These are phyloP conservation scores for Drosophila nigromelanica DNA, from an alignment of 1,140 invertebrate species.

Conservation along the genomic window DNA sequence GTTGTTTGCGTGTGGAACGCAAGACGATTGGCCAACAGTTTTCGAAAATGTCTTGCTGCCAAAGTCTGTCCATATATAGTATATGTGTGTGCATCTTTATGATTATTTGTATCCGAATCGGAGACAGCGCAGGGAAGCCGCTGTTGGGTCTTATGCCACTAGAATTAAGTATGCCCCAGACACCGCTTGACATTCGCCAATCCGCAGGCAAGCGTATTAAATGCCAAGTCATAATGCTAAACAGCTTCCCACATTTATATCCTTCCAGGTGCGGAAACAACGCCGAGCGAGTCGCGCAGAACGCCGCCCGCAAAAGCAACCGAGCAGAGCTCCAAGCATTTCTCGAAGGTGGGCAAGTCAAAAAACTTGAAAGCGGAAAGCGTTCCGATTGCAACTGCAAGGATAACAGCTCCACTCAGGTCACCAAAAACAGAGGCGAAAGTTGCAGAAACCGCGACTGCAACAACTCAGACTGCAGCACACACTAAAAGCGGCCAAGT, in stretches of 20 bases:
- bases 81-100: background rate
- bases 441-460: constrained; percentile 7
- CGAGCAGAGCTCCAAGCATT: constrained; percentile 2
- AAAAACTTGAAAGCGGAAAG: constrained; percentile 53
- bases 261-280: constrained; percentile 63
- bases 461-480: constrained; percentile 40
- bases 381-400: constrained; percentile 1
- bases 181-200: constrained; percentile 54
- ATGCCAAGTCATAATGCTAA: constrained; percentile 23
- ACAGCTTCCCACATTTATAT: constrained; percentile 10
- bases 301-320: constrained; percentile 29
- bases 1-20: constrained; percentile 75
- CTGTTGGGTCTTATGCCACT: no score
- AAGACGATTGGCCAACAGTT: constrained; percentile 66
- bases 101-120: constrained; percentile 4
- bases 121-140: no score
- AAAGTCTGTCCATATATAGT: background rate
- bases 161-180: constrained; percentile 55
- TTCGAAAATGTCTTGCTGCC: constrained; percentile 17
- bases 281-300: constrained; percentile 46
- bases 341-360: constrained; percentile 38
- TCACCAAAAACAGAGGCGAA: constrained; percentile 25
- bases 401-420: constrained; percentile 31
- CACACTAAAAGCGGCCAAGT: constrained; percentile 65
- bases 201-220: background rate